Percentiles rank a stretch among this genome's conserved stretches.
Evolutionary conservation across 2,113 vertebrate genomes (phyloP).

Genomic region (Mungos mungo): DNA sequence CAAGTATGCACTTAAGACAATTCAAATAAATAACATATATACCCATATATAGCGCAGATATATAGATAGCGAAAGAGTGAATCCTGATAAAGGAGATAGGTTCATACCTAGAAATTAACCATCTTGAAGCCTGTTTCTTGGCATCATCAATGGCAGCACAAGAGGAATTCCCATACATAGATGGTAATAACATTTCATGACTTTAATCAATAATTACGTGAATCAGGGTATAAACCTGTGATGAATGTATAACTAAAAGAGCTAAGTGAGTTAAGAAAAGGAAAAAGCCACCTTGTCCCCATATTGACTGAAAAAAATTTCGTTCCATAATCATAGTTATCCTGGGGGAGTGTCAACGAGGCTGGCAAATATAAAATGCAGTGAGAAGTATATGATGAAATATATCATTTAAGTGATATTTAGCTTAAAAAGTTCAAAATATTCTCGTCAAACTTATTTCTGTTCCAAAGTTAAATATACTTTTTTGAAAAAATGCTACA

Average conservation of each 20-base stretch:
- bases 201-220: background rate
- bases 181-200: background rate
- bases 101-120: conserved; percentile 32
- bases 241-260: background rate
- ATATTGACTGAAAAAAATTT: background rate
- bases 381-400: background rate
- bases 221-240: background rate
- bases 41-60: background rate
- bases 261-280: background rate
- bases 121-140: background rate
- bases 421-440: conserved; percentile 24
- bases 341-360: background rate
- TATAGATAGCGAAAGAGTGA: conserved; percentile 30
- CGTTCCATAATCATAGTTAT: background rate
- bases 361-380: background rate
- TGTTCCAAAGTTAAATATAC: conserved; percentile 50
- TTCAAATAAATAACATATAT: conserved; percentile 69
- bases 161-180: background rate
- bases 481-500: conserved; percentile 43
- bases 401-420: conserved; percentile 23
- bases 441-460: background rate
- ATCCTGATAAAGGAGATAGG: background rate
- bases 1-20: conserved; percentile 52
- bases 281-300: background rate
- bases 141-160: background rate